Base-by-base conservation (phyloP, 2,888 invertebrate species). In the Dryobota labecula region DNA sequence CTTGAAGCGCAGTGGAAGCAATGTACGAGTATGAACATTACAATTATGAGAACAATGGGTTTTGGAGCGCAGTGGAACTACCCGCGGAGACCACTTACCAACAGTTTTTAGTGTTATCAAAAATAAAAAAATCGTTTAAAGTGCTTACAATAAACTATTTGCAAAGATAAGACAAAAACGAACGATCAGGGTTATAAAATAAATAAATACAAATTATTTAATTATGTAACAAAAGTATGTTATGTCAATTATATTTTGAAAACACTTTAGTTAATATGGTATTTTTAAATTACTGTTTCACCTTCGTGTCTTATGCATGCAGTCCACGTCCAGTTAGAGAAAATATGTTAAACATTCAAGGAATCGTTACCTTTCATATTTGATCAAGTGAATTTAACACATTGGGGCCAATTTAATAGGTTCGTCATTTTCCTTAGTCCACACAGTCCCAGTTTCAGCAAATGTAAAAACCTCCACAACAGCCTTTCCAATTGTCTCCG, bases 401-500 rank as follows among this genome's bases (percentile, higher is more conserved):
- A 75, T 33, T 20, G 75, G 76, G 11, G 75, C 76, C 13, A 75
- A 43, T 45, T 60, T 57, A 33, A 80, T 65, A 2, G 84, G 77
- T 15, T 84, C 36, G 0, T 70, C 2, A 36, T 84, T 60, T 66
- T 68, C 68, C 9, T 65, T 49, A 0, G 70, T 76, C 81, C 84
- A 86, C 5, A 69, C 70, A 6, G 69, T 70, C 1, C 84, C 80
- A 27, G 76, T 86, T 5, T 68, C 73, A 13, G 82, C 87, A 8
- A 66, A 66, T 24, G 66, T 53, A n/a, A 81, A 85, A 2, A 80
- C 60, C 6, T 83, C 71, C 1, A 83, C 64, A 2, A 66, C 73
- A 54, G 81, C 84, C 18, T 77, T 38, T 0, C 79, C 88, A 1
- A 87, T 84, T 1, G 64, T 81, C 41, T 84, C 86, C 0, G 73